A percentile compares a stretch with the other conserved stretches of the same genome.
These are phyloP conservation scores for Tromatobia lineatoria DNA, from an alignment of 2,888 invertebrate species.

Conservation along the genomic window DNA sequence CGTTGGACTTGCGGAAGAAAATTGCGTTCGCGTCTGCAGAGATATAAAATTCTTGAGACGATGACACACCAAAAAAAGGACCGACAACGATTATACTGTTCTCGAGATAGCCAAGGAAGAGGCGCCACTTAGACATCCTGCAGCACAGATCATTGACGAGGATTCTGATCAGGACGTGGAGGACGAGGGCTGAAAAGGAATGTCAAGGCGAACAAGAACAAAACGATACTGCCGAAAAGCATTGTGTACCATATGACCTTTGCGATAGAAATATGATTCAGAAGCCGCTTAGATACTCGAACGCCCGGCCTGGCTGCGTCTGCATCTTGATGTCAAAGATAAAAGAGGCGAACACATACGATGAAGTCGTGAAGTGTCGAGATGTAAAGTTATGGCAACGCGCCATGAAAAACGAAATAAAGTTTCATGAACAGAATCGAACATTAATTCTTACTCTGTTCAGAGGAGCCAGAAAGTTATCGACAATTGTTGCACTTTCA, in stretches of 20 bases:
- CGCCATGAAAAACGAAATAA: slow-evolving; percentile 57
- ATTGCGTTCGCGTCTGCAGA: slow-evolving; percentile 58
- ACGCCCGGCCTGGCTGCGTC: slow-evolving; percentile 20
- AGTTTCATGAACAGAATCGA: slow-evolving; percentile 39
- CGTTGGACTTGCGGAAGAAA: slow-evolving; percentile 43
- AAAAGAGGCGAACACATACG: slow-evolving; percentile 44
- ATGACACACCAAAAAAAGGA: slow-evolving; percentile 20
- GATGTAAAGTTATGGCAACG: slow-evolving; percentile 23
- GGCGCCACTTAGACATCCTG: background rate
- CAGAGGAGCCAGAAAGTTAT: slow-evolving; percentile 56
- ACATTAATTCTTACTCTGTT: slow-evolving; percentile 49
- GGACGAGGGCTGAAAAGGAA: slow-evolving; percentile 1
- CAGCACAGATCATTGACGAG: background rate
- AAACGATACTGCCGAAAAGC: slow-evolving; percentile 14
- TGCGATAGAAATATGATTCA: slow-evolving; percentile 38
- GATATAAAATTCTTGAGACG: slow-evolving; percentile 58
- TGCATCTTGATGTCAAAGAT: background rate
- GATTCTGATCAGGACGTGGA: background rate
- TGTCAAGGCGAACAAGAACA: slow-evolving; percentile 11
- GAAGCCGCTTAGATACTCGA: slow-evolving; percentile 30
- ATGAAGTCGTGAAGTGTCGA: slow-evolving; percentile 26
- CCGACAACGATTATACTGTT: slow-evolving; percentile 36
- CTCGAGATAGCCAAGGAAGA: slow-evolving; percentile 23
- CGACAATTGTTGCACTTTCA: slow-evolving; percentile 69
- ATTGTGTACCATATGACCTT: slow-evolving; percentile 22